Evolutionary conservation across 2,888 invertebrate species (phyloP), one percentile per base, ranked within the genome.

Genomic region (Sycophila texana): DNA sequence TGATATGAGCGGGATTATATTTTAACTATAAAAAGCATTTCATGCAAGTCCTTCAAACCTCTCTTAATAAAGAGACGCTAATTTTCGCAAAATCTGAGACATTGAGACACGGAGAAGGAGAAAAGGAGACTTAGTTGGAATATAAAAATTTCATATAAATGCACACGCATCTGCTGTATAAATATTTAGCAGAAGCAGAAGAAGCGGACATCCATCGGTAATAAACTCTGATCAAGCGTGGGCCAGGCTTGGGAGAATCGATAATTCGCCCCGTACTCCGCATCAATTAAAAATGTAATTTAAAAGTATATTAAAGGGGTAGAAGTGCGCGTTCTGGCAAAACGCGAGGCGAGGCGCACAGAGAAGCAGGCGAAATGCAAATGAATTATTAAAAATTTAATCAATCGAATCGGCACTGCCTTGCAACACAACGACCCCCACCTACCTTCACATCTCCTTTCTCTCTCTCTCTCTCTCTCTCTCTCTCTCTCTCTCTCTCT

Each of bases 351-450:
- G 26, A 58, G 63, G 60, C 66, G 68, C 74, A 66, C 39, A 18
- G 78, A 73, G 77, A 74, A 79, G 85, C 86, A 86, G 86, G 83
- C 85, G 87, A 87, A 82, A 89, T 89, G 89, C 88, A 89, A 89
- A 89, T 89, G 89, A 89, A 89, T 89, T 89, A 88, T 89, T 88
- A 89, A 89, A 89, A 89, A 89, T 90, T 89, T 88, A 89, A 90
- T 90, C 89, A 90, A 90, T 89, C 88, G 88, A 87, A 90, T 89
- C 89, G 86, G 85, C 85, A 84, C 85, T 87, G 86, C 86, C 88
- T 88, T 86, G 86, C 83, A 84, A 84, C 84, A 10, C 49, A n/a
- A 78, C 79, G 77, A 74, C 53, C 74, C 20, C 12, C 66, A 10
- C 30, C 26, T 26, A 13, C 60, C 20, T 60, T 22, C 20, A 3